Percentiles rank a stretch among this genome's conserved stretches.
Conservation (phyloP, 2,888 invertebrate genomes). For the Diploptera punctata region DNA sequence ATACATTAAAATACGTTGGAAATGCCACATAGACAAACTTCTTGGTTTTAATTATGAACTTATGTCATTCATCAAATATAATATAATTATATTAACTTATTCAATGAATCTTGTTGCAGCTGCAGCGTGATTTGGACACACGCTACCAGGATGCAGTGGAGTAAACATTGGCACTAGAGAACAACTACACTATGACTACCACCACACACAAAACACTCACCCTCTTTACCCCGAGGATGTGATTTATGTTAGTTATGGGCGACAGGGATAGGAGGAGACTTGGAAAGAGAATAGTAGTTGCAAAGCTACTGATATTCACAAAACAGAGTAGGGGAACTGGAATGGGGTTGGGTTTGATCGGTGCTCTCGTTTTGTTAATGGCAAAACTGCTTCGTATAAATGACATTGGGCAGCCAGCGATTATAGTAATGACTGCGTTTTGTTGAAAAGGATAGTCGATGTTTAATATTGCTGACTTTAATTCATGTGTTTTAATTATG, state of each 20-base stretch:
- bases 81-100: not conserved
- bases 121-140: constrained; percentile 1
- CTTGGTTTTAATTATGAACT: too few relatives aligned
- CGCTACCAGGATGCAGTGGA: constrained; percentile 10
- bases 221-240: not conserved
- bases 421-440: too few relatives aligned
- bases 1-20: too few relatives aligned
- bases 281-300: not conserved
- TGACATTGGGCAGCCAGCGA: not conserved
- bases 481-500: too few relatives aligned
- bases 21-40: too few relatives aligned
- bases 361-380: constrained; percentile 13
- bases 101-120: constrained; percentile 8
- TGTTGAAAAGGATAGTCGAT: too few relatives aligned
- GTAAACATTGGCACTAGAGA: constrained; percentile 18
- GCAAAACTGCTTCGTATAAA: not conserved
- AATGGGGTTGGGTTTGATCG: constrained; percentile 8
- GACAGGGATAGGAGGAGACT: not conserved
- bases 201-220: not conserved
- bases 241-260: constrained; percentile 25
- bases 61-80: too few relatives aligned
- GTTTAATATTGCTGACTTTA: too few relatives aligned
- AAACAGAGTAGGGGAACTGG: not conserved
- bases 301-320: constrained; percentile 13
- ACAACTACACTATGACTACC: not conserved